Evolutionary conservation across 2,797 vertebrate genomes (phyloP), one percentile per base, ranked within the genome.

Genomic region (Alcedo quadribrachys): DNA sequence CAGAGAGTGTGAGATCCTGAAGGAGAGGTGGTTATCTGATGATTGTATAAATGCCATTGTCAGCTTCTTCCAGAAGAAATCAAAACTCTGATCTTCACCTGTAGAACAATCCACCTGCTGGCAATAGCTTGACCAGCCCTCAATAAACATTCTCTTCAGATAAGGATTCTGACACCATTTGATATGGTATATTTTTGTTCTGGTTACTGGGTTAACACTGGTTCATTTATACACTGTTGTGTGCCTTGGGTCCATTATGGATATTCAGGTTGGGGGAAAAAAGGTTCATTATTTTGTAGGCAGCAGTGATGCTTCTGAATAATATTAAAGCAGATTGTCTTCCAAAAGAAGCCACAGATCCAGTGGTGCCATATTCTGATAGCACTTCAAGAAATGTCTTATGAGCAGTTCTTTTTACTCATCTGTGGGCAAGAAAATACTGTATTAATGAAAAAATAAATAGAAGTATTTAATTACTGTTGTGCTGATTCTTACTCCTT

Each of bases 41-140:
- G 99, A 99, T 76, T 98, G 97, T 73, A 6, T 97, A 75, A 98
- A 96, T 48, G 99, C 99, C 14, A 40, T 99, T 92, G 96, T 97
- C 96, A 97, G 22, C 94, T 99, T 99, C 97, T 97, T 99, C 79
- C 97, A 98, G 96, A 97, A 63, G 61, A 99, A 97, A 89, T 95
- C 98, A 68, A 99, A 98, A 61, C 98, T 99, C 25, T 99, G 14
- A 97, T 25, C 16, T 32, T 75, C 5, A 10, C 6, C 16, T 37
- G 4, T 0, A 66, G 30, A 70, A 35, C 53, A 60, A 88, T 62
- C 33, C 61, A 48, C 46, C n/a, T 33, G 50, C 69, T 51, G 78
- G 18, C 33, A 85, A 11, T 40, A 58, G 54, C 37, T 58, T 69
- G 16, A 28, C 54, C 42, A 67, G 9, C 15, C 15, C 2, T 43